Conservation (phyloP, 2,113 vertebrate species). For the Egretta garzetta region DNA sequence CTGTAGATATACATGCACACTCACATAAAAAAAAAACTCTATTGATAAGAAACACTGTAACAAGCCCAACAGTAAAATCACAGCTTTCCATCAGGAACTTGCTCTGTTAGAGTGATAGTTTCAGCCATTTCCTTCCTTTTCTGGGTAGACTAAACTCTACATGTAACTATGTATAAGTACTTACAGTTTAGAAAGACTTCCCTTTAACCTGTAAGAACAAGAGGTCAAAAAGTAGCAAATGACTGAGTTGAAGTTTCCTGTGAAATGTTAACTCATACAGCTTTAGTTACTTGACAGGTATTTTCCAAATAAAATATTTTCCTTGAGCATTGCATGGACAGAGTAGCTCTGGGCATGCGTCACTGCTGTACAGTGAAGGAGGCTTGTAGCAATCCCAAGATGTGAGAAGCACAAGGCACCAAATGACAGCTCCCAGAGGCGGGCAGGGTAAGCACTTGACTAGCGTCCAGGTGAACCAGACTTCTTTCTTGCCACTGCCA, state of each 20-base stretch:
- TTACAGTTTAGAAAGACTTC: background rate
- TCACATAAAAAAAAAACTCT: background rate
- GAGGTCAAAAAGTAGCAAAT: background rate
- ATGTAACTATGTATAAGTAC: background rate
- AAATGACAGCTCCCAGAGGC: background rate
- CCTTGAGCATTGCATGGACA: background rate
- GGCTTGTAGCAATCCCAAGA: background rate
- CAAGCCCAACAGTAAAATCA: background rate
- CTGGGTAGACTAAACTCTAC: background rate
- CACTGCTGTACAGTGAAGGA: background rate
- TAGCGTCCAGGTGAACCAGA: background rate
- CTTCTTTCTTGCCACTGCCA: background rate
- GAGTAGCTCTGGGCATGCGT: background rate
- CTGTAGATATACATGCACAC: background rate
- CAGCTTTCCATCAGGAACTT: background rate
- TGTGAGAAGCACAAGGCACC: background rate
- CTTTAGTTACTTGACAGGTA: rapidly evolving
- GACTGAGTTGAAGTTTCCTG: background rate
- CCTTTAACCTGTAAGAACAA: background rate
- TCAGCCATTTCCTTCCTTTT: background rate
- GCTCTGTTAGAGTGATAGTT: background rate
- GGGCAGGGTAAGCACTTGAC: background rate
- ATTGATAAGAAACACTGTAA: background rate
- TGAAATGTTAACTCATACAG: background rate
- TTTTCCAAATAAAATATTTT: background rate